Percentiles rank a stretch among this genome's conserved stretches.
Evolutionary conservation across 2,113 vertebrate species (phyloP).

Genomic region (Barnardius zonarius): DNA sequence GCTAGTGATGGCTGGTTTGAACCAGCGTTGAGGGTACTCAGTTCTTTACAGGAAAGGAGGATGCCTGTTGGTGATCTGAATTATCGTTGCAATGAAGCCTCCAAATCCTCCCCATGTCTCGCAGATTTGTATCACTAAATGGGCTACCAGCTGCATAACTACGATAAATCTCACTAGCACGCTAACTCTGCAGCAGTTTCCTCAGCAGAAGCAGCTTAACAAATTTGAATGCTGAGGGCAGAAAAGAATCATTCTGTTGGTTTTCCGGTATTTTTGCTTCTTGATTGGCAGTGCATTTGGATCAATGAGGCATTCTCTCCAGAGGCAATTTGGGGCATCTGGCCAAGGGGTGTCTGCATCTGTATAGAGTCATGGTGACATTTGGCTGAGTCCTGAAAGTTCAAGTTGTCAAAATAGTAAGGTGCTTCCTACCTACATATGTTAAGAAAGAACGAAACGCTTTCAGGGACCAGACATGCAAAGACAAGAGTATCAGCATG

Average conservation of each 20-base stretch:
- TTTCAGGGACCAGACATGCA: not conserved
- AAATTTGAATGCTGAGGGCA: not conserved
- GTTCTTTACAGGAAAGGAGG: not conserved
- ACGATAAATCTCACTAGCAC: accelerated
- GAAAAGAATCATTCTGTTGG: not conserved
- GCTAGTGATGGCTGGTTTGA: not conserved
- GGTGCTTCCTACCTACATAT: not conserved
- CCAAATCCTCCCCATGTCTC: not conserved
- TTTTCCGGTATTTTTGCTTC: not conserved
- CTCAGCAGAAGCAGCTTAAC: not conserved
- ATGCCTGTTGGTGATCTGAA: not conserved
- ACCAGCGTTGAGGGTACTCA: accelerated
- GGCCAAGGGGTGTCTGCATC: not conserved
- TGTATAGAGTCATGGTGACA: not conserved
- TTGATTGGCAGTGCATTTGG: not conserved
- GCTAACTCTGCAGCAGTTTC: not conserved
- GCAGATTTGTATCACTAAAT: not conserved
- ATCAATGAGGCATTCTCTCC: not conserved
- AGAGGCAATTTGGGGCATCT: not conserved
- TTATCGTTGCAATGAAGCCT: not conserved
- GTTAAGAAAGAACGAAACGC: not conserved
- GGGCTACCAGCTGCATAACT: not conserved
- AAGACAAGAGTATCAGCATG: not conserved
- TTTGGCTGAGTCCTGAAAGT: not conserved
- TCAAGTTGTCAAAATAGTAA: not conserved